Base-by-base conservation (phyloP, 2,113 vertebrate genomes). In the Brachyhypopomus occidentalis region DNA sequence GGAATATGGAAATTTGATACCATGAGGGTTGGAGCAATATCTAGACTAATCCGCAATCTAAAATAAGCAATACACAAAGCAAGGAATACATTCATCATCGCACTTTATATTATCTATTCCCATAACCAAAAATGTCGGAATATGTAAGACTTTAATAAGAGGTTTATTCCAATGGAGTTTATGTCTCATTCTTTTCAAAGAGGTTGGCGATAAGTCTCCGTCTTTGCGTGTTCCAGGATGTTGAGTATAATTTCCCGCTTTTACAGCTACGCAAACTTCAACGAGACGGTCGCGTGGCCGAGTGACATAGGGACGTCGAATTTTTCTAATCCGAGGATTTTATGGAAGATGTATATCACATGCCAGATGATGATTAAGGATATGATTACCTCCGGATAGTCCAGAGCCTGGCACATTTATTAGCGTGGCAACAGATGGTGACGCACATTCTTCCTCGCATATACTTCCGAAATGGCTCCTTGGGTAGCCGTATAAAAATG, bases 401-500 rank as follows among this genome's bases (percentile, higher is more conserved):
- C 95, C 95, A 94, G 82, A 96, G 95, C 94, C 94, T 96, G 95
- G 96, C 96, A 97, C 96, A 96, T 98, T 98, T 98, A 98, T 96
- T 96, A 95, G 94, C 88, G 91, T 88, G 90, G 92, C 95, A 97
- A 97, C 98, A 99, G 97, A 98, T 98, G 98, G 96, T 94, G 94
- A 94, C 94, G 92, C 93, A 94, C 95, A 95, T 97, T 97, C 72
- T 97, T 96, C 95, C 95, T 94, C 93, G 95, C 97, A 95, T 95
- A 96, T 96, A 95, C 95, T 94, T 93, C 94, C 89, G 96, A 95
- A 98, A 98, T 97, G 95, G 96, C 95, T 96, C 97, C 98, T 97
- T 94, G 96, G 98, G 96, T 96, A 94, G 96, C 95, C 95, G 94
- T 98, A 97, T 97, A 98, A 98, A 97, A 95, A 97, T 99, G 96